phyloP scores from a whole-genome alignment of 2,888 invertebrate species.

The Melipona beecheii region DNA sequence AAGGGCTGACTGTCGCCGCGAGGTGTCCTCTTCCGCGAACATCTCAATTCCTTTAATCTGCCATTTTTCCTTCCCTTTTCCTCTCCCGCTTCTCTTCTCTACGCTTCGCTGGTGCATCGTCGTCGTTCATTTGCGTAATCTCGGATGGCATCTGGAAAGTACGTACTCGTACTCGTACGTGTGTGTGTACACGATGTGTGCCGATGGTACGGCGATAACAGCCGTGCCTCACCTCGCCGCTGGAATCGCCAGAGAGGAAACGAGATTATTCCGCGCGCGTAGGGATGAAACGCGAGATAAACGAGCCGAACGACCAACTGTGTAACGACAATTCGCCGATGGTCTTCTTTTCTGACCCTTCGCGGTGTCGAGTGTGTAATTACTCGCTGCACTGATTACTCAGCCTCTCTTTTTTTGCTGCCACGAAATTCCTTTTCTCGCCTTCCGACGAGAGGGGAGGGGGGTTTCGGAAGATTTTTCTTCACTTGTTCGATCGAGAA shows the following conservation, averaged over 20 bases:
- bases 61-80: background rate
- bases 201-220: constrained; percentile 59
- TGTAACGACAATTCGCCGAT: constrained; percentile 59
- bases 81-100: constrained; percentile 2
- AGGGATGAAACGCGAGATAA: constrained; percentile 52
- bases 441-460: background rate
- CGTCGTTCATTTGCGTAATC: constrained; percentile 69
- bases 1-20: constrained; percentile 40
- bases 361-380: constrained; percentile 59
- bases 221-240: background rate
- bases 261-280: constrained; percentile 27
- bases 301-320: constrained; percentile 57
- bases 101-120: constrained; percentile 9
- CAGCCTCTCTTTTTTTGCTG: constrained; percentile 47
- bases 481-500: too few relatives aligned
- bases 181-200: constrained; percentile 47
- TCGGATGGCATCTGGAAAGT: constrained; percentile 59
- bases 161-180: constrained; percentile 29
- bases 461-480: background rate
- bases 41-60: constrained; percentile 52
- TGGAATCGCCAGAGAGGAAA: constrained; percentile 5
- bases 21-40: constrained; percentile 52
- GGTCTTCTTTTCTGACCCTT: constrained; percentile 47
- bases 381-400: constrained; percentile 23
- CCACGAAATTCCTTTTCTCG: constrained; percentile 10